Evolutionary conservation across 2,888 invertebrate species (phyloP).

Genomic region (Aporophyla lueneburgensis): DNA sequence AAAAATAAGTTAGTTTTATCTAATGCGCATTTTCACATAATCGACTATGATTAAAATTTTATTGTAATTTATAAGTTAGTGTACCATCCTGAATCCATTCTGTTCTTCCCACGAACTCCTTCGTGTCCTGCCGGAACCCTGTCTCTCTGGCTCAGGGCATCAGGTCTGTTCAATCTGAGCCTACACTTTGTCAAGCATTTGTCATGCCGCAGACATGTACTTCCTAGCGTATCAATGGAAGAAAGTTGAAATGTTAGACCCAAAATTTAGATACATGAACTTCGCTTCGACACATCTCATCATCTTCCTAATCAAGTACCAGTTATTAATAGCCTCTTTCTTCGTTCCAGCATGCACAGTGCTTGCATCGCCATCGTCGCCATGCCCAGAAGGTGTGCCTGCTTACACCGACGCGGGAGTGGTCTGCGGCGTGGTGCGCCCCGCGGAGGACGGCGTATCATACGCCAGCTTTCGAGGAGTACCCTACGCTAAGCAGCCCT

Average conservation of each 20-base stretch:
- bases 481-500: slow-evolving; percentile 85
- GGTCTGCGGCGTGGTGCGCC: slow-evolving; percentile 77
- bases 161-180: neutral
- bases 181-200: slow-evolving; percentile 2
- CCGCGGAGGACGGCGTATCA: slow-evolving; percentile 65
- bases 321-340: neutral
- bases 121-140: neutral
- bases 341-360: slow-evolving; percentile 65
- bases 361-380: slow-evolving; percentile 52
- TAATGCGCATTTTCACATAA: too few relatives aligned
- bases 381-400: slow-evolving; percentile 62
- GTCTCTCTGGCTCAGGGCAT: neutral
- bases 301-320: neutral
- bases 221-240: neutral
- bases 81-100: neutral
- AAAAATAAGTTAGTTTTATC: neutral
- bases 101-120: neutral
- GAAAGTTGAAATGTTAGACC: neutral
- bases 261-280: neutral
- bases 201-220: neutral
- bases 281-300: neutral
- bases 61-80: too few relatives aligned
- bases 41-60: too few relatives aligned
- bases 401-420: slow-evolving; percentile 76
- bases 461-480: slow-evolving; percentile 87